phyloP scores from a whole-genome alignment of 2,888 invertebrate genomes.

The Catonia carolina region DNA sequence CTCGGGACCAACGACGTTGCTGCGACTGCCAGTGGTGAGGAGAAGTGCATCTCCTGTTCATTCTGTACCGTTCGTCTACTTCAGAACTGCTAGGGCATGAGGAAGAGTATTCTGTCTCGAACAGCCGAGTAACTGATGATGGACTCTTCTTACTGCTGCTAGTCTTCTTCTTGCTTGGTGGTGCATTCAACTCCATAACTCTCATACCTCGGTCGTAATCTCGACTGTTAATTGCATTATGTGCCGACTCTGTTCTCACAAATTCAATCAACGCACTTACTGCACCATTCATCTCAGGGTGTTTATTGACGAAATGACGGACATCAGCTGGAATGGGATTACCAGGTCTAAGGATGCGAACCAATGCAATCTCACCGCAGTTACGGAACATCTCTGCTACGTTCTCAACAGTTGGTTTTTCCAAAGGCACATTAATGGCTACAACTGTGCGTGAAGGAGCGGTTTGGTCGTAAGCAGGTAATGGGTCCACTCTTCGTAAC shows the following conservation, averaged over 20 bases:
- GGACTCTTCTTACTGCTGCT: conserved; percentile 48
- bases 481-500: conserved; percentile 71
- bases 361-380: conserved; percentile 84
- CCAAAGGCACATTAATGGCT: conserved; percentile 76
- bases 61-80: conserved; percentile 45
- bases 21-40: conserved; percentile 49
- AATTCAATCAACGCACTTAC: conserved; percentile 89
- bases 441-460: conserved; percentile 88
- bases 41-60: conserved; percentile 44
- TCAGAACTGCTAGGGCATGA: conserved; percentile 50
- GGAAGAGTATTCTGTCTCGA: conserved; percentile 56
- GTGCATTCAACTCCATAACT: conserved; percentile 68
- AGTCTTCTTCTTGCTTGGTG: conserved; percentile 57
- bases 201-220: conserved; percentile 53
- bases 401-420: conserved; percentile 78
- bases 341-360: conserved; percentile 80
- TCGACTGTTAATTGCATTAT: conserved; percentile 67
- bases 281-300: conserved; percentile 78
- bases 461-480: conserved; percentile 87
- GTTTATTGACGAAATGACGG: conserved; percentile 82
- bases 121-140: conserved; percentile 41
- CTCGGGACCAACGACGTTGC: conserved; percentile 51
- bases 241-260: conserved; percentile 77
- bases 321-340: conserved; percentile 88
- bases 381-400: conserved; percentile 84